phyloP scores from a whole-genome alignment of 1,140 invertebrate species.

The Bombyx mandarina region DNA sequence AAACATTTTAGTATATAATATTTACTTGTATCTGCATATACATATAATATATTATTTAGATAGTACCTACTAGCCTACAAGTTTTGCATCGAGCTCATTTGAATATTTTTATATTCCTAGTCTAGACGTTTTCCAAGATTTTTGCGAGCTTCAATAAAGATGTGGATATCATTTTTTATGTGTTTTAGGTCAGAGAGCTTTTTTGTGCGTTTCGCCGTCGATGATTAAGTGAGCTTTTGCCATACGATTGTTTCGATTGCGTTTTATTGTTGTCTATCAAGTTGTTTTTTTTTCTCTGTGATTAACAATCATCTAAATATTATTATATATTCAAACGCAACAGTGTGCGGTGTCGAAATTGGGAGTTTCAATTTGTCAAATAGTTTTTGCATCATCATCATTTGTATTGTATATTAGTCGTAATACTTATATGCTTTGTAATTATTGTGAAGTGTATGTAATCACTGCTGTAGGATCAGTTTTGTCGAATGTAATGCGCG shows the following conservation, averaged over 20 bases:
- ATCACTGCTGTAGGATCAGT: conserved; percentile 41
- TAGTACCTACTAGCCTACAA: conserved; percentile 6
- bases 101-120: conserved; percentile 20
- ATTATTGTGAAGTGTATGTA: conserved; percentile 21
- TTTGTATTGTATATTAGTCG: conserved; percentile 26
- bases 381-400: conserved; percentile 40
- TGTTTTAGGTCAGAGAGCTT: conserved; percentile 11
- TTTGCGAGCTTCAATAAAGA: conserved; percentile 12
- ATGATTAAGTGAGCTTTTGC: conserved; percentile 25
- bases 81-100: conserved; percentile 18
- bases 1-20: conserved; percentile 12
- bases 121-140: conserved; percentile 15
- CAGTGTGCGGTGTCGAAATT: conserved; percentile 28
- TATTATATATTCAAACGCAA: conserved; percentile 12
- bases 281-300: conserved; percentile 17
- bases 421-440: conserved; percentile 37
- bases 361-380: conserved; percentile 52
- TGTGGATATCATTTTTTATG: conserved; percentile 17
- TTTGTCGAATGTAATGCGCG: conserved; percentile 14
- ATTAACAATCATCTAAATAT: conserved; percentile 21
- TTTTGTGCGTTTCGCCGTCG: conserved; percentile 20
- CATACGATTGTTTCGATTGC: conserved; percentile 23
- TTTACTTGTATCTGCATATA: conserved; percentile 4
- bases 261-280: conserved; percentile 21
- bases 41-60: neutral